Evolutionary conservation across 2,113 vertebrate genomes (phyloP), one percentile per base, ranked within the genome.

Genomic region (Sinocyclocheilus anophthalmus): DNA sequence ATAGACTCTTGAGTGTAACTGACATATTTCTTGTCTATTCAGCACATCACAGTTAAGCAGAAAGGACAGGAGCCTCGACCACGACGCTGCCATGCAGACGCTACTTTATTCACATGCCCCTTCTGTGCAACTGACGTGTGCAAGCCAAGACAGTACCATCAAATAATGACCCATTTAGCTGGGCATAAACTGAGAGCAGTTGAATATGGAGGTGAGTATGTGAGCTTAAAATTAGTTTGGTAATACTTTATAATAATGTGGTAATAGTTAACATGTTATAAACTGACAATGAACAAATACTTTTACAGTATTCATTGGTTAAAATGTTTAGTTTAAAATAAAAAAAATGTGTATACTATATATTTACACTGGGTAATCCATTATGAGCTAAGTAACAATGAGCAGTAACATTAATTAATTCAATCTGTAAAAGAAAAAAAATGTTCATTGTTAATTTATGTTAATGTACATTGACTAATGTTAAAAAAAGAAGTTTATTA

Each of bases 41-140:
- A 80, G 77, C 77, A 80, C 53, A 57, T 80, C 18, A 80, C 77
- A 42, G 12, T 61, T 80, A 37, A 79, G 77, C 53, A 8, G 20
- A 79, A 8, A 59, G 55, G 55, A 5, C 20, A 79, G 42, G 33
- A 39, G 1, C 77, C 33, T 79, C 33, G 33, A 22, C 55, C 77
- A 0, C 53, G 22, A 6, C 30, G 53, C 53, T 79, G 33, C 16
- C 77, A 59, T 61, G 33, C 53, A 39, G 55, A 79, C 9, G 33
- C 77, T n/a, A 0, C 18, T 57, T 30, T 79, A 79, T 79, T 80
- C 33, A 61, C 77, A 7, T 80, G 77, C 20, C 55, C 45, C 11
- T 48, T 48, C 45, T 48, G 45, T 11, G 0, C 45, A 48, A 12
- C 10, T 48, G 45, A 48, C 26, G 22, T 14, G 5, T 80, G 30